These are phyloP conservation scores for Picus viridis DNA, from an alignment of 2,797 vertebrate genomes.

Conservation along the genomic window DNA sequence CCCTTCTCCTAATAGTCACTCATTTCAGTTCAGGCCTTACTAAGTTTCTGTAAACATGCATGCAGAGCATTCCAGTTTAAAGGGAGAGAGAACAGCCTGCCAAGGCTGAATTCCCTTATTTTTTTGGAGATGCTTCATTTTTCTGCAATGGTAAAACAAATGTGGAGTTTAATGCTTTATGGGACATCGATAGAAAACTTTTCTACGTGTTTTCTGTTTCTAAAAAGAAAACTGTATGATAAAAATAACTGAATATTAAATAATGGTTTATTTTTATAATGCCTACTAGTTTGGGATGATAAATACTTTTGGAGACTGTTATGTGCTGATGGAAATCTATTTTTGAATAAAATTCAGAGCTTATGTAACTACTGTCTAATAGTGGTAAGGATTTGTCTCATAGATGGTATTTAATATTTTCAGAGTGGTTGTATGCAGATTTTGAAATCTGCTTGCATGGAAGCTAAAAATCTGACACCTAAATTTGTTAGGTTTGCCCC, in stretches of 20 bases:
- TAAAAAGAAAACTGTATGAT: neutral
- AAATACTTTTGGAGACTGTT: conserved; percentile 51
- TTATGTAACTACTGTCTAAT: neutral
- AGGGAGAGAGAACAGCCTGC: neutral
- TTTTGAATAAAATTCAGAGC: neutral
- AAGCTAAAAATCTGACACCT: neutral
- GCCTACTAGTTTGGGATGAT: conserved; percentile 22
- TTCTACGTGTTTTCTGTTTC: neutral
- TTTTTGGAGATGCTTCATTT: neutral
- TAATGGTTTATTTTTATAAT: conserved; percentile 44
- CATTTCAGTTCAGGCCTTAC: conserved; percentile 56
- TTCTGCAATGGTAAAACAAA: neutral
- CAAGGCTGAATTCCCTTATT: neutral
- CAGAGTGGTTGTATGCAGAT: neutral
- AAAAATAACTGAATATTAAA: neutral
- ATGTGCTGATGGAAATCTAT: neutral
- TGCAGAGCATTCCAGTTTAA: neutral
- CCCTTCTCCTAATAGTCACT: conserved; percentile 14
- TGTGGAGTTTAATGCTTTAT: neutral
- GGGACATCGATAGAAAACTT: neutral
- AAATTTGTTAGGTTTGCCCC: neutral
- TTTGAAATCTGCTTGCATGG: neutral
- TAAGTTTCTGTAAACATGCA: neutral
- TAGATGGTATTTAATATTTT: neutral
- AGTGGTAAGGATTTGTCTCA: neutral